Evolutionary conservation across 2,888 invertebrate species (phyloP).

Genomic region (Acrobasis suavella): DNA sequence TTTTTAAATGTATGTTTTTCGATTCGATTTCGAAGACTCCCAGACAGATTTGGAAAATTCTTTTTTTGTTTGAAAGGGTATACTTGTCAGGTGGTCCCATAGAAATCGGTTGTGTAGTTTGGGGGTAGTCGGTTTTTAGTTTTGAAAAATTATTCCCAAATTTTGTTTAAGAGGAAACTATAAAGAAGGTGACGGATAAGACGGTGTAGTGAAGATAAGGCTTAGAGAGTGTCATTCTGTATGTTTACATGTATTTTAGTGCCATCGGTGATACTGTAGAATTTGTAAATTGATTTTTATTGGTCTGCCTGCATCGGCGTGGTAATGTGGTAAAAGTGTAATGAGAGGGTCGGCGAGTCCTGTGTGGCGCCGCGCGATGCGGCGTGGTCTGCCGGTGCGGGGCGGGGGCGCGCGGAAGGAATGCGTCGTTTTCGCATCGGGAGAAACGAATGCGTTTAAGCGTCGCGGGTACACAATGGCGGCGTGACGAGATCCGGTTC

Average conservation of each 20-base stretch:
- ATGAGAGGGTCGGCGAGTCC: slow-evolving; percentile 69
- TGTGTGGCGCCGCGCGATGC: slow-evolving; percentile 52
- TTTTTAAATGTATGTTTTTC: no score
- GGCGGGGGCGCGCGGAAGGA: slow-evolving; percentile 79
- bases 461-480: slow-evolving; percentile 82
- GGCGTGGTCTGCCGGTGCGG: slow-evolving; percentile 52
- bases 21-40: no score
- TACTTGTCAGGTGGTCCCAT: no score
- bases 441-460: slow-evolving; percentile 83
- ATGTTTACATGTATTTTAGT: slow-evolving; percentile 8
- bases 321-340: slow-evolving; percentile 59
- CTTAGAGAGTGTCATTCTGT: slow-evolving; percentile 1
- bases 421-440: slow-evolving; percentile 83
- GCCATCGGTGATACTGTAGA: background rate
- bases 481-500: slow-evolving; percentile 83
- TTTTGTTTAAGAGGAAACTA: no score
- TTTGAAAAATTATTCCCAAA: slow-evolving; percentile 9
- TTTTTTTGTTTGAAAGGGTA: no score
- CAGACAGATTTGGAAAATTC: no score
- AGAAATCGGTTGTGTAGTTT: no score
- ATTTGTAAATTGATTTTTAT: slow-evolving; percentile 1
- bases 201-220: slow-evolving; percentile 1
- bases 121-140: no score
- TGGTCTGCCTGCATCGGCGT: background rate
- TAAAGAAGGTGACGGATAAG: slow-evolving; percentile 3